Base-by-base conservation (phyloP, 64 coral and sea anemone genomes). In the Stichodactyla mertensii region DNA sequence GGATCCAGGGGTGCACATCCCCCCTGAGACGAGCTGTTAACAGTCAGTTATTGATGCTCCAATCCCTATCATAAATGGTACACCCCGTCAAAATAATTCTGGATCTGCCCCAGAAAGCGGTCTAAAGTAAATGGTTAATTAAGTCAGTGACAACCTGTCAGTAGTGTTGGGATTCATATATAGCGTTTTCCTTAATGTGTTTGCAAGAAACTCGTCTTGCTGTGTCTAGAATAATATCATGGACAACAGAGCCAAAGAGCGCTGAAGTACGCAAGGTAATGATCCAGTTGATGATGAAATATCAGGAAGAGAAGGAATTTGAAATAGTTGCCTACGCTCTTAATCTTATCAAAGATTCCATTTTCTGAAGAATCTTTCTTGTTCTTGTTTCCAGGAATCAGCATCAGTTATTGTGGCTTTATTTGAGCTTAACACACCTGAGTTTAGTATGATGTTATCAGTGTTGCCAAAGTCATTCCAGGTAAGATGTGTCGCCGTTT, bases 171-270 rank as follows among this genome's bases (percentile, higher is more conserved):
- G 36, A 45, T 45, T 45, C 36, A 45, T 45, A 4, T 45, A 3
- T 45, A 45, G 36, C 36, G 31, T 54, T 16, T 79, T 16, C 24
- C 14, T 15, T 4, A 79, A 14, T 79, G 36, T 45, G 36, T 45
- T 45, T 45, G 3, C 95, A 92, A 55, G 96, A 98, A 98, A 98
- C 96, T 61, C 96, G 96, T 64, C 86, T 99, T 10, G 93, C 97
- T 69, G 97, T 99, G 18, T 99, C 97, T n/a, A 90, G 97, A 69
- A 91, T 99, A 78, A 94, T 99, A 66, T 94, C 97, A 5, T 99
- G 97, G 97, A 99, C 93, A 1, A 95, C 97, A 28, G 97, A 99
- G 53, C 97, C 97, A 2, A 99, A 99, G 83, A 99, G 97, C 64
- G 93, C 90, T 52, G 97, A 99, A 85, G 97, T 99, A 18, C 86